Base-by-base conservation (phyloP, 2,888 invertebrate genomes). In the Ditylenchus weischeri region DNA sequence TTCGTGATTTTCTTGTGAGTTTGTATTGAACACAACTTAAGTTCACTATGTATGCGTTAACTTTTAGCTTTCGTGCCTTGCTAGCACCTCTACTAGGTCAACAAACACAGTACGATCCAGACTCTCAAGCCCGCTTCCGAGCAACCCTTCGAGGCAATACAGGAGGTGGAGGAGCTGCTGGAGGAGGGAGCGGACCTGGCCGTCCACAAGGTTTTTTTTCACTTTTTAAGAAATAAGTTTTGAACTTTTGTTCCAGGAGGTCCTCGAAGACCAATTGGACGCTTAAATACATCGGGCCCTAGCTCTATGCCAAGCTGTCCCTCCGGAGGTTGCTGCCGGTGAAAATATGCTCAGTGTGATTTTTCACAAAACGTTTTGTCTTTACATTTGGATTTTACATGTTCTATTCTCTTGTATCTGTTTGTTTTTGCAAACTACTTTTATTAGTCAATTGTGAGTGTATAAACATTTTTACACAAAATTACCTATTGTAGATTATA, bases 261-360 rank as follows among this genome's bases (percentile, higher is more conserved):
- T 1, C 54, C 54, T 18, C 57, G 67, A 19, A 63, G 67, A 54
- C 64, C 67, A 23, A 66, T 67, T 54, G 67, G 67, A 43, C 63
- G 67, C 18, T 48, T 67, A 10, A 67, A 67, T 21, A 64, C 59
- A 48, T 59, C 59, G 15, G 67, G 67, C 8, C 67, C 65, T 6
- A 64, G 64, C 29, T 66, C 65, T 13, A 67, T 67, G 67, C 67
- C 67, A 38, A 67, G 67, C 59, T 67, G 67, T 57, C 67, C 67
- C 13, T 29, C 21, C 19, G 67, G 67, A 35, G 67, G 67, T 19
- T 67, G 67, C 38, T 67, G 67, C 38, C 58, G 67, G 23, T 67
- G 54, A 67, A 43, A 43, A 15, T 38, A 38, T 43, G 43, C 43
- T 43, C 43, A 43, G 54, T 23, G 54, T 43, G 13, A 8, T 43